Percentiles rank a stretch among this genome's conserved stretches.
Evolutionary conservation across 2,113 vertebrate genomes (phyloP).

Genomic region (Hyperoodon ampullatus): DNA sequence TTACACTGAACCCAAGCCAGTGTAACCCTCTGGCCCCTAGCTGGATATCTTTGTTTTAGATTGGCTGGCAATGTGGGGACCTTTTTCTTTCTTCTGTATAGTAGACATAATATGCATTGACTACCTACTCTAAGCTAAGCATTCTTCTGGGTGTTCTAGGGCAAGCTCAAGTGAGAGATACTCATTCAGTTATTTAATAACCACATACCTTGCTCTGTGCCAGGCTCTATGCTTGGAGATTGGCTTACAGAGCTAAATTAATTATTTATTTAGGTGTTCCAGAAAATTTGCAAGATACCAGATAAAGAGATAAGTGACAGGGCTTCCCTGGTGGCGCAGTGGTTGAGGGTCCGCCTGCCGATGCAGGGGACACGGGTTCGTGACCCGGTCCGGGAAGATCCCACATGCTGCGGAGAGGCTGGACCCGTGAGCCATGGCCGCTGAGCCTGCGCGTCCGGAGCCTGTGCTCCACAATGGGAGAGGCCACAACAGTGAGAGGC

Average conservation of each 20-base stretch:
- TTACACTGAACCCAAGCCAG: not conserved
- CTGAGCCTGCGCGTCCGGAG: no score
- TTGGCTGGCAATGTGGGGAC: not conserved
- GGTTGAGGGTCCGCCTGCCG: no score
- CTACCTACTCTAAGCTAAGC: constrained; percentile 15
- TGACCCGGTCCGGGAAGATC: no score
- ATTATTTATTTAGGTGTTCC: constrained; percentile 32
- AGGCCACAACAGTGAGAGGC: no score
- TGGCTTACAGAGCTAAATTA: constrained; percentile 19
- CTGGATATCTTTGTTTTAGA: constrained; percentile 38
- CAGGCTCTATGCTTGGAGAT: not conserved
- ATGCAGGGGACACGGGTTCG: no score
- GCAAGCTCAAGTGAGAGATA: constrained; percentile 3
- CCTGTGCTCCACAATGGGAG: no score
- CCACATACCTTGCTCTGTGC: not conserved
- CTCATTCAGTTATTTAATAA: constrained; percentile 35
- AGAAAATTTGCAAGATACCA: constrained; percentile 41
- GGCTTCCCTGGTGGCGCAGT: no score
- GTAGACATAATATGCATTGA: not conserved
- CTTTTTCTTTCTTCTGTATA: constrained; percentile 40
- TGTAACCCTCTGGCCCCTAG: not conserved
- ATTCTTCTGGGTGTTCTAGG: not conserved
- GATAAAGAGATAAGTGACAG: constrained; percentile 54
- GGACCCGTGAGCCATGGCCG: no score
- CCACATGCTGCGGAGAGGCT: no score